These are phyloP conservation scores for Bubo blakistoni DNA, from an alignment of 2,113 vertebrate species.

Conservation along the genomic window DNA sequence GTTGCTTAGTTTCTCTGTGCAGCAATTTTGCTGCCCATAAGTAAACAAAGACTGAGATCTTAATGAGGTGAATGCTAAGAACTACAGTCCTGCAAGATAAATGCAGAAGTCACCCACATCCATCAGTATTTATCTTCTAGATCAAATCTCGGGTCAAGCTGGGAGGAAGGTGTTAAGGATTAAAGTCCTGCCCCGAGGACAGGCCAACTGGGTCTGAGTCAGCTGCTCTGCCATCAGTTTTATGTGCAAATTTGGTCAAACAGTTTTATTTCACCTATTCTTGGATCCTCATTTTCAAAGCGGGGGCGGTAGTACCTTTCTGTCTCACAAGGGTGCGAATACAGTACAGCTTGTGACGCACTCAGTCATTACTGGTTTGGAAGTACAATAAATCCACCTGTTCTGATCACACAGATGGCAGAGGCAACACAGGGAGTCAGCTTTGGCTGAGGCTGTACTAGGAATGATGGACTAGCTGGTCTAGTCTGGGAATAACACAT, in stretches of 20 bases:
- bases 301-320: accelerated
- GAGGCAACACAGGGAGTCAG: not conserved
- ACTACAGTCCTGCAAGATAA: not conserved
- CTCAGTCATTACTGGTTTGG: not conserved
- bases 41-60: not conserved
- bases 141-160: not conserved
- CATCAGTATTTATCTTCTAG: not conserved
- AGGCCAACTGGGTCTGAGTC: not conserved
- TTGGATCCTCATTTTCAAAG: not conserved
- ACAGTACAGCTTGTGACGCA: not conserved
- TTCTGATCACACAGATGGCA: not conserved
- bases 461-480: not conserved
- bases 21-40: not conserved
- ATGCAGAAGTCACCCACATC: not conserved
- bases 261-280: not conserved
- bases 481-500: not conserved
- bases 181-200: not conserved
- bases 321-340: not conserved
- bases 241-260: not conserved
- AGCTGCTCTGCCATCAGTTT: not conserved
- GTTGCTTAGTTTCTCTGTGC: not conserved
- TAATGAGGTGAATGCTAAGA: not conserved
- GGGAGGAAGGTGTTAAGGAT: not conserved
- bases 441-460: not conserved
- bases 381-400: not conserved